Base-by-base conservation (phyloP, 2,888 invertebrate genomes). In the Globia sparganii region DNA sequence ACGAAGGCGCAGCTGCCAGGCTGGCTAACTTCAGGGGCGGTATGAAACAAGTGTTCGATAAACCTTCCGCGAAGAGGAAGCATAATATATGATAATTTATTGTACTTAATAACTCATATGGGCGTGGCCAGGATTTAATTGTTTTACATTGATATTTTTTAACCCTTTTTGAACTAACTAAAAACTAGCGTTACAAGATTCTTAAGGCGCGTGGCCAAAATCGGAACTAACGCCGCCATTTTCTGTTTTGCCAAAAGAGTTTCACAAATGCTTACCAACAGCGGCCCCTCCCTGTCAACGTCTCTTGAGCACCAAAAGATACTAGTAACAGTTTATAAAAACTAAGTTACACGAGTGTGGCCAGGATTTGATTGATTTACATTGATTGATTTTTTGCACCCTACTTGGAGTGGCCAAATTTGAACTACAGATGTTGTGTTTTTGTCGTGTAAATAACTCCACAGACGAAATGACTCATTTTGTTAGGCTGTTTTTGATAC, bases 21-120 rank as follows among this genome's bases (percentile, higher is more conserved):
- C 86, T 95, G 1, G 91, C 94, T 59, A 98, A 98, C 92, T 98
- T 98, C 93, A 98, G 99, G 1, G 99, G 99, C 25, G 99, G 99
- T 31, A 98, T 99, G 97, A 98, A 99, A 90, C 99, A 99, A 94
- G 97, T 98, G 4, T 99, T 99, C 93, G 99, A 99, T 0, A 97
- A 98, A 84, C 99, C 99, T 0, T 97, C 98, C 0, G 95, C 96
- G 1, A 96, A 94, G 78, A 91, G 96, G 84, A 94, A 93, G 75
- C 94, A 96, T 80, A 91, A 89, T 76, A 90, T 89, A 18, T 91
- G 83, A 84, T 65, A 43, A 21, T 40, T 21, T 40, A 34, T 64
- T 73, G 31, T 28, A 74, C 34, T 64, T 75, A 62, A 15, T 21
- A 43, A 15, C 37, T 34, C 21, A 40, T 8, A 37, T 40, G 31